These are phyloP conservation scores for Actias luna DNA, from an alignment of 2,888 invertebrate species.

Conservation along the genomic window DNA sequence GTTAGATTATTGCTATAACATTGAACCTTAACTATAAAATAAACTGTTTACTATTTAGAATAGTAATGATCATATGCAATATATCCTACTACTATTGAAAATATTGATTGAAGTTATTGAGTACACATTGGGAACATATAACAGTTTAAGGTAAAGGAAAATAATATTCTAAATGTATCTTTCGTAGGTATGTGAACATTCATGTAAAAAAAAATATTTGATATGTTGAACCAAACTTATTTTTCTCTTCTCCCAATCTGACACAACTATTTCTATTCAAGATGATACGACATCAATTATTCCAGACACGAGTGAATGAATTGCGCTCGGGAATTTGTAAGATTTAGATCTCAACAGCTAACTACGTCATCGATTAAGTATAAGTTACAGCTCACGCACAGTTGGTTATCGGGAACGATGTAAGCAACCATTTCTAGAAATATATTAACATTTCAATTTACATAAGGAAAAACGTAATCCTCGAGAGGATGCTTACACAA, in stretches of 20 bases:
- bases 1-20: too few relatives aligned
- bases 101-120: too few relatives aligned
- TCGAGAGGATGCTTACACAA: background rate
- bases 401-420: background rate
- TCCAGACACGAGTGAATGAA: background rate
- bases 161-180: too few relatives aligned
- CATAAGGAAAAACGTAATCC: too few relatives aligned
- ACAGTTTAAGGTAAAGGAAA: background rate
- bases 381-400: constrained; percentile 6
- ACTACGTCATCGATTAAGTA: constrained; percentile 2
- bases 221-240: background rate
- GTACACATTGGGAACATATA: too few relatives aligned
- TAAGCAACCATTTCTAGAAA: constrained; percentile 1
- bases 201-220: background rate
- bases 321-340: background rate
- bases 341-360: constrained; percentile 1
- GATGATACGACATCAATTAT: background rate
- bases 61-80: too few relatives aligned
- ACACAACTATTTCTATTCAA: background rate
- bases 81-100: too few relatives aligned
- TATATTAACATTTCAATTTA: background rate
- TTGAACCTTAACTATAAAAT: too few relatives aligned
- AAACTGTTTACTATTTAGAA: too few relatives aligned
- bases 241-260: background rate
- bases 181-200: too few relatives aligned